Conservation (phyloP, 2,797 vertebrate genomes). For the Melanogrammus aeglefinus region DNA sequence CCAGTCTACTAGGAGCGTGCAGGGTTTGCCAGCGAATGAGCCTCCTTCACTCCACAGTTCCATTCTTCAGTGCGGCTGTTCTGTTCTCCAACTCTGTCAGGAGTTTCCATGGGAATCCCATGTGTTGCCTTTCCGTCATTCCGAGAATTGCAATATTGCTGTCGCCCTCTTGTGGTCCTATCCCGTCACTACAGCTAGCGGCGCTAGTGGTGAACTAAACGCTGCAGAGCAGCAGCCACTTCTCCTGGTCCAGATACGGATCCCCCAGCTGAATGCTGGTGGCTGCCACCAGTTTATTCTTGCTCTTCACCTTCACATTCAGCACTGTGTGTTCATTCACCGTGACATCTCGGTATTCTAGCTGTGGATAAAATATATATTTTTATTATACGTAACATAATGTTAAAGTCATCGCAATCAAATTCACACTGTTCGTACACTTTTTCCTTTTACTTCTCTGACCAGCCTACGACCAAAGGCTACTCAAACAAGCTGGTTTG, state of each 20-base stretch:
- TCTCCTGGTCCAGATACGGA: slow-evolving; percentile 67
- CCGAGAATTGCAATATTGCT: slow-evolving; percentile 12
- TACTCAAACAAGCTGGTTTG: neutral
- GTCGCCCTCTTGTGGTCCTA: slow-evolving; percentile 53
- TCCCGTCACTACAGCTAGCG: neutral
- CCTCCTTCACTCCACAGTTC: slow-evolving; percentile 13
- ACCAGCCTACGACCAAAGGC: neutral
- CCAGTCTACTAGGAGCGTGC: neutral
- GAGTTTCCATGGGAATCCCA: neutral
- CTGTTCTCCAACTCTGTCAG: neutral
- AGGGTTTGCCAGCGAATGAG: slow-evolving; percentile 23
- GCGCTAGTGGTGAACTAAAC: slow-evolving; percentile 42
- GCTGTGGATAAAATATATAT: slow-evolving; percentile 51
- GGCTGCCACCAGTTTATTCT: slow-evolving; percentile 73
- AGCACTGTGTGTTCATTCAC: slow-evolving; percentile 71
- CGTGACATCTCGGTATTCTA: slow-evolving; percentile 70
- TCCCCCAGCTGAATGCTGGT: slow-evolving; percentile 74
- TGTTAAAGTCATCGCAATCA: neutral
- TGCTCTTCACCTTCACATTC: slow-evolving; percentile 83
- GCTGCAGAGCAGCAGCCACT: slow-evolving; percentile 78
- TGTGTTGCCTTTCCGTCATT: neutral
- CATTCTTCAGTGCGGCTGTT: slow-evolving; percentile 1
- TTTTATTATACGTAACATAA: neutral
- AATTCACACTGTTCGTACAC: neutral
- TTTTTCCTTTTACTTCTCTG: neutral